Percentiles rank a stretch among this genome's conserved stretches.
Evolutionary conservation across 2,888 invertebrate species (phyloP).

Genomic region (Entomobrya multifasciata): DNA sequence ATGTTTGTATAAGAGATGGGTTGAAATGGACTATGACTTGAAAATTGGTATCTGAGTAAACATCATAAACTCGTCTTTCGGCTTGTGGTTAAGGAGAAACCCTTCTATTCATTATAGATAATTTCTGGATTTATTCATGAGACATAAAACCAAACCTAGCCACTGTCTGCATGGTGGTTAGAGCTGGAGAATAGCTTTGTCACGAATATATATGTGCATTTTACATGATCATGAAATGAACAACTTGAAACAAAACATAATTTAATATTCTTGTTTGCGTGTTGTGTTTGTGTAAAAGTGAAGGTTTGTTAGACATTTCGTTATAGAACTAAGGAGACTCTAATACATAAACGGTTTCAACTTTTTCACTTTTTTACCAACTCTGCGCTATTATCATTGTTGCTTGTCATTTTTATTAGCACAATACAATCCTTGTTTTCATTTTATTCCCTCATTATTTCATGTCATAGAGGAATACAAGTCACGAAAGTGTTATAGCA

Average conservation of each 20-base stretch:
- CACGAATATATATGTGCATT: background rate
- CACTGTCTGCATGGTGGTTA: background rate
- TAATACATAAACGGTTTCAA: too few relatives aligned
- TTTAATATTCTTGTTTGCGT: too few relatives aligned
- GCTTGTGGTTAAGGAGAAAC: background rate
- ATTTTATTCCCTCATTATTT: slow-evolving; percentile 1
- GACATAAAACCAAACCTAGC: slow-evolving; percentile 9
- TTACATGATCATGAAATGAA: background rate
- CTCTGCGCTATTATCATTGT: background rate
- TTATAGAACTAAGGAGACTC: too few relatives aligned
- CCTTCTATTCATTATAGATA: slow-evolving; percentile 42
- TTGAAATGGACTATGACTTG: background rate
- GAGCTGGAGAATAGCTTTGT: background rate
- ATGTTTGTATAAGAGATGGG: background rate
- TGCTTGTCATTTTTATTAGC: slow-evolving; percentile 3
- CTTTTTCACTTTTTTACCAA: too few relatives aligned
- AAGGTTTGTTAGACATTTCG: too few relatives aligned
- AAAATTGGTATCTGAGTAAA: background rate
- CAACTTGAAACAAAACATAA: background rate
- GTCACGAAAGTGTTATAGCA: background rate
- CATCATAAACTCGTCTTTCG: background rate
- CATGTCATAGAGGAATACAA: background rate
- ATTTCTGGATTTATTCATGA: slow-evolving; percentile 49
- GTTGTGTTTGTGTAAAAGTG: too few relatives aligned
- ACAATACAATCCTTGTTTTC: background rate